phyloP scores from a whole-genome alignment of 2,113 vertebrate species.

The Tenebrosternarchus preto region DNA sequence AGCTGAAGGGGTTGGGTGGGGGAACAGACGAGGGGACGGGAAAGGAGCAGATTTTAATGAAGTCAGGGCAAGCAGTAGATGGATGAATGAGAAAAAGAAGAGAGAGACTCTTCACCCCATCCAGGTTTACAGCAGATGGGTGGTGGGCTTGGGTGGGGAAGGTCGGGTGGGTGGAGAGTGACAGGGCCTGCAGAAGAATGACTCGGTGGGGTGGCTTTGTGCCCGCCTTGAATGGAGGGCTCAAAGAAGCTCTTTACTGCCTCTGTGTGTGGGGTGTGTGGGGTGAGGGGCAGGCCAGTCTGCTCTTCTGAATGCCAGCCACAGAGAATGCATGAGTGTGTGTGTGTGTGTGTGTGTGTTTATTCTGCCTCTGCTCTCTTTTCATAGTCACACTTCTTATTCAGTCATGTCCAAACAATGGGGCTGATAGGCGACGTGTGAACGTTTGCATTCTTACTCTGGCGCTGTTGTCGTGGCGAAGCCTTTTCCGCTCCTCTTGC shows the following conservation, averaged over 20 bases:
- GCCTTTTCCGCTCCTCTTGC: conserved; percentile 33
- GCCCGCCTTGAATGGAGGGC: conserved; percentile 72
- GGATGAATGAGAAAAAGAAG: conserved; percentile 53
- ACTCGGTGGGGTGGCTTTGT: conserved; percentile 81
- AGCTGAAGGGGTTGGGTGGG: conserved; percentile 52
- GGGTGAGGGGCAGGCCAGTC: conserved; percentile 55
- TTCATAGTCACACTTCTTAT: conserved; percentile 57
- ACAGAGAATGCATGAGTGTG: conserved; percentile 48
- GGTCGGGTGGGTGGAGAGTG: conserved; percentile 65
- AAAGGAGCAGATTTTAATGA: conserved; percentile 51
- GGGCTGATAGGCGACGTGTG: neutral
- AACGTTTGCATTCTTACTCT: conserved; percentile 26
- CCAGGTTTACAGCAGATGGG: conserved; percentile 70
- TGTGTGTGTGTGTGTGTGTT: conserved; percentile 61
- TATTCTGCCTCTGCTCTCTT: conserved; percentile 54
- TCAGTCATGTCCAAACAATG: conserved; percentile 45
- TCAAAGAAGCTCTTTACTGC: conserved; percentile 70
- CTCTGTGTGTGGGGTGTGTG: conserved; percentile 70
- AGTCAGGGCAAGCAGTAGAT: conserved; percentile 44
- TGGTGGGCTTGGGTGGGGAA: conserved; percentile 59
- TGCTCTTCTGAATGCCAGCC: conserved; percentile 32
- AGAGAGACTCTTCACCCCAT: conserved; percentile 57
- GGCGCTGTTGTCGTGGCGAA: conserved; percentile 27
- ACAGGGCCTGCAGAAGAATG: conserved; percentile 77
- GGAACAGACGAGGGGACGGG: conserved; percentile 53